Percentiles rank a stretch among this genome's conserved stretches.
Conservation (phyloP, 2,113 vertebrate genomes). For the Nicator chloris region DNA sequence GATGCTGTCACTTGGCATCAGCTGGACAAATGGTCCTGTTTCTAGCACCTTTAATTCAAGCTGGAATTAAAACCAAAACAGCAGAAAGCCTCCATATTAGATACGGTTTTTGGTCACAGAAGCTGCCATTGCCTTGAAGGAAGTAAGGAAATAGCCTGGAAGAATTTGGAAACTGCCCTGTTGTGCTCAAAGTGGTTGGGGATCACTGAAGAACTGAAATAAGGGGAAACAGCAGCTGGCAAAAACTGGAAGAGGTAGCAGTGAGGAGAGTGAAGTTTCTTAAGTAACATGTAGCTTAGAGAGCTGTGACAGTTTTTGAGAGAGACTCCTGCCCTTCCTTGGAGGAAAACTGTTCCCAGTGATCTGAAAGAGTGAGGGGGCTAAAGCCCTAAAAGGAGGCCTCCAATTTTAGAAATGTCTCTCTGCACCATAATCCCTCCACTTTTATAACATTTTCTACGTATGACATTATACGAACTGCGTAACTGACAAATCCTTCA, state of each 20-base stretch:
- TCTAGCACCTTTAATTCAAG: neutral
- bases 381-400: conserved; percentile 4
- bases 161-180: neutral
- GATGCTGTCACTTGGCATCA: neutral
- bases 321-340: conserved; percentile 17
- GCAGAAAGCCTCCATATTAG: neutral
- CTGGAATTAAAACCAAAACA: neutral
- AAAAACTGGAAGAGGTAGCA: neutral
- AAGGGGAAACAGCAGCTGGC: neutral
- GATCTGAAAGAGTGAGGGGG: conserved; percentile 12
- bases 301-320: conserved; percentile 11
- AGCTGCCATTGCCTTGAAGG: neutral
- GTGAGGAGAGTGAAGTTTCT: neutral
- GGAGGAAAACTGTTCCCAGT: neutral
- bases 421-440: conserved; percentile 37
- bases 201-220: neutral
- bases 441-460: conserved; percentile 44
- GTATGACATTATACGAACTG: conserved; percentile 42
- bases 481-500: conserved; percentile 62
- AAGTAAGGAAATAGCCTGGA: neutral
- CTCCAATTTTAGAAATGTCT: conserved; percentile 41
- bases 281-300: neutral
- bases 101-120: neutral
- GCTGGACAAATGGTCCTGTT: neutral
- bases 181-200: neutral